Evolutionary conservation across 2,888 invertebrate genomes (phyloP).

Genomic region (Ceraclea dissimilis): DNA sequence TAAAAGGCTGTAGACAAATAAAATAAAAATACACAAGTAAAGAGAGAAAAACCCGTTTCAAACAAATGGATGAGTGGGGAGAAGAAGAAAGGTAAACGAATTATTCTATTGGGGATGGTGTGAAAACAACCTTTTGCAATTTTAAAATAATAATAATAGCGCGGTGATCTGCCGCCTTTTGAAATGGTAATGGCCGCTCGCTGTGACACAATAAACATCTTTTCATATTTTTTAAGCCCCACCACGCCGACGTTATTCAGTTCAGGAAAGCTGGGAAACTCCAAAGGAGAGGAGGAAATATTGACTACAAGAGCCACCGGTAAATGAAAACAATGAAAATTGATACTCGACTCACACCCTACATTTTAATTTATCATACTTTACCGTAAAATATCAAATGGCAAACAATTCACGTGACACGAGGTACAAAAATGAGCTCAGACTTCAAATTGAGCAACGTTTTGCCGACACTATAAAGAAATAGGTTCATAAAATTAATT

Average conservation of each 20-base stretch:
- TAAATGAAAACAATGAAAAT: constrained; percentile 26
- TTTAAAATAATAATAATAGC: constrained; percentile 14
- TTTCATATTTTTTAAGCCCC: constrained; percentile 26
- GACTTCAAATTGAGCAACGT: too few relatives aligned
- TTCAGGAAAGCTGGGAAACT: constrained; percentile 6
- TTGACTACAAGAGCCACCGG: not conserved
- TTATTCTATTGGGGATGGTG: constrained; percentile 14
- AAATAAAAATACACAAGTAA: not conserved
- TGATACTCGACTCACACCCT: constrained; percentile 18
- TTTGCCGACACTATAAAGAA: too few relatives aligned
- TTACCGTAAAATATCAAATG: too few relatives aligned
- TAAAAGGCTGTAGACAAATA: not conserved
- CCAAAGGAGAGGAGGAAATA: constrained; percentile 9
- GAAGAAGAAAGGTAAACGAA: constrained; percentile 19
- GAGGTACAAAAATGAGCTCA: too few relatives aligned
- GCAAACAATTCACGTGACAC: too few relatives aligned
- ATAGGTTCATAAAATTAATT: too few relatives aligned
- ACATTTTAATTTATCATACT: too few relatives aligned
- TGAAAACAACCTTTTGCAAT: constrained; percentile 22
- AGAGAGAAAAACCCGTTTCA: not conserved
- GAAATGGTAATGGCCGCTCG: constrained; percentile 25
- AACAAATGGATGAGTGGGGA: not conserved
- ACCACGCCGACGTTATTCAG: constrained; percentile 7
- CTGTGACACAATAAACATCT: constrained; percentile 25
- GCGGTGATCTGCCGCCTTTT: constrained; percentile 24